Base-by-base conservation (phyloP, 2,113 vertebrate species). In the Forbesichthys papilliferus region DNA sequence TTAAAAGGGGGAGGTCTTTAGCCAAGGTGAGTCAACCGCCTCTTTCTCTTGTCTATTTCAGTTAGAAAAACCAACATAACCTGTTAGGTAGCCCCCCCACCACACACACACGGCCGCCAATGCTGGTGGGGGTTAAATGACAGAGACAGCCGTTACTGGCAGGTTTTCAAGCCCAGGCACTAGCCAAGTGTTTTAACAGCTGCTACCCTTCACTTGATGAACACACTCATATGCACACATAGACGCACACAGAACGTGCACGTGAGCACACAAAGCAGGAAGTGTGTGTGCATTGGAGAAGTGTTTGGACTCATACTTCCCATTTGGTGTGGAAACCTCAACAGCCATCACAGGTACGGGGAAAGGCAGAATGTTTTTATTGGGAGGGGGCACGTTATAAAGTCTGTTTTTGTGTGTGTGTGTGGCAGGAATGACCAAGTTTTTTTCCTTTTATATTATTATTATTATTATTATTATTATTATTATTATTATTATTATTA, bases 101-200 rank as follows among this genome's bases (percentile, higher is more conserved):
- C 69, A 83, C 71, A 20, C 20, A 20, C 46, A 66, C 42, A 65
- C 68, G 18, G 20, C 57, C 48, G 34, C 64, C 59, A 34, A 67
- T 53, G 36, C 12, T 59, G 14, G 63, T 20, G 9, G 53, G 51
- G 20, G 47, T 18, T 72, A 71, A 74, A 66, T 58, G 83, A 64
- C 42, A 61, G 85, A 86, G 88, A 81, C 89, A 91, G 89, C 86
- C 81, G 87, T 87, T 89, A 83, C 86, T 89, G 90, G 90, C 89
- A 92, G 89, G 73, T 89, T 89, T 87, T 90, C 82, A 90, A 83
- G 72, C 74, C 75, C 88, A 89, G 86, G 83, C 90, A 87, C 87
- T 76, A 66, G 55, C 84, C 78, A 64, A 89, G 86, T 91, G 89
- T 91, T 92, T 88, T 90, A 90, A 89, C 92, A 92, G 91, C 91